Evolutionary conservation across 2,113 vertebrate genomes (phyloP).

Genomic region (Philantomba maxwellii): DNA sequence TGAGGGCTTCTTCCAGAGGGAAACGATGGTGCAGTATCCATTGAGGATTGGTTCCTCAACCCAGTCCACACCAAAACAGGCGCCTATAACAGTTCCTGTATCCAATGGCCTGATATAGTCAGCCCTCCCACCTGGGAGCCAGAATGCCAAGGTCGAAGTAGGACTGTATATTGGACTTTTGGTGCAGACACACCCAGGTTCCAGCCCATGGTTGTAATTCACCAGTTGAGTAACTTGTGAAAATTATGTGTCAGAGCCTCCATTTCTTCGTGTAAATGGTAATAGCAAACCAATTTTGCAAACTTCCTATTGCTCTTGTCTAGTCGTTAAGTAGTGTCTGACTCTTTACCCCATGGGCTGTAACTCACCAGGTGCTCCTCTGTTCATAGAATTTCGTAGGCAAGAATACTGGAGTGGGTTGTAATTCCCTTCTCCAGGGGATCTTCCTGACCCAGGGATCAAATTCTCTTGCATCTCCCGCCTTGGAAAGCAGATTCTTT

Average conservation of each 20-base stretch:
- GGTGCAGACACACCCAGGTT: background rate
- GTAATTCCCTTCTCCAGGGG: background rate
- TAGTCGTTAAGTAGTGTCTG: rapidly evolving
- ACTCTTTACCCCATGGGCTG: background rate
- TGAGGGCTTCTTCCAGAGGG: background rate
- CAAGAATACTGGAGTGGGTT: background rate
- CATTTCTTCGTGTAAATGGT: background rate
- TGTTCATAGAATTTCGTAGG: background rate
- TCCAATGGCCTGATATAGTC: background rate
- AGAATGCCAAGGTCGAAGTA: background rate
- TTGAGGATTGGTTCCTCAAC: background rate
- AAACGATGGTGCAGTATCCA: background rate
- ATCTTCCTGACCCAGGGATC: background rate
- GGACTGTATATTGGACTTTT: background rate
- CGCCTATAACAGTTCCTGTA: background rate
- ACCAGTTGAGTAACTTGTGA: background rate
- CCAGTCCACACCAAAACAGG: background rate
- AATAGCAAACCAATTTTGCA: background rate
- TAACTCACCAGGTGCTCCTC: background rate
- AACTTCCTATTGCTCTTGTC: background rate
- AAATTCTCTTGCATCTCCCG: background rate
- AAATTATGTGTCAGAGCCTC: background rate
- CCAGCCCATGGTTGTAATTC: background rate
- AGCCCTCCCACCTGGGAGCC: background rate
- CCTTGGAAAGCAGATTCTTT: background rate